These are phyloP conservation scores for Strix occidentalis DNA, from an alignment of 2,797 vertebrate species.

Conservation along the genomic window DNA sequence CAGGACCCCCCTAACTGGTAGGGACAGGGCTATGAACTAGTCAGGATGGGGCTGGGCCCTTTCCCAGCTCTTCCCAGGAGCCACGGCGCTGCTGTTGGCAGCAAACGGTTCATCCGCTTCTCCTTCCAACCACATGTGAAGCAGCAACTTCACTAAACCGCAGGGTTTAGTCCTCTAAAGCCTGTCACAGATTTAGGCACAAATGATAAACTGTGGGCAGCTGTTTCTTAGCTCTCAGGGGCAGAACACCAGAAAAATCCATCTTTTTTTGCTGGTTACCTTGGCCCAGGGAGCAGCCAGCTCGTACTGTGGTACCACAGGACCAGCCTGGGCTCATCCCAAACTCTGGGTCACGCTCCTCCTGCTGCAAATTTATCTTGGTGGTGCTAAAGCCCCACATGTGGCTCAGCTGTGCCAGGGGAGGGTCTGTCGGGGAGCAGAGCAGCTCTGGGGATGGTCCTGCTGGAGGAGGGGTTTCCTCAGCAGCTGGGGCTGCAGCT, in stretches of 20 bases:
- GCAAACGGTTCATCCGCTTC: not conserved
- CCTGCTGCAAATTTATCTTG: accelerated
- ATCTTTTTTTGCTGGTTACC: not conserved
- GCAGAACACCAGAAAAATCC: not conserved
- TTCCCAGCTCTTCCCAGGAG: no score
- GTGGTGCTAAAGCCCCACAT: accelerated
- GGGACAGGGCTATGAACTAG: not conserved
- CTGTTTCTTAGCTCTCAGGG: not conserved
- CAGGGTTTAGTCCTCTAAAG: not conserved
- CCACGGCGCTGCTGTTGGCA: no score
- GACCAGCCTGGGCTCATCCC: not conserved
- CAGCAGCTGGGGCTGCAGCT: accelerated
- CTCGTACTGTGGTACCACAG: not conserved
- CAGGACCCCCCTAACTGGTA: no score
- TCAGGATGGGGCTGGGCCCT: not conserved
- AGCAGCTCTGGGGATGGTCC: not conserved
- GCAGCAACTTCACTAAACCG: accelerated
- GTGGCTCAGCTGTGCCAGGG: not conserved
- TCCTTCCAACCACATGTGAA: not conserved
- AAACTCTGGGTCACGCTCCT: accelerated
- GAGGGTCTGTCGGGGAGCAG: not conserved
- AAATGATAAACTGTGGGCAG: accelerated
- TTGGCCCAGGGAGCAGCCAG: not conserved
- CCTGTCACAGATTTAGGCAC: not conserved
- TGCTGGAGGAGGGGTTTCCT: not conserved